These are phyloP conservation scores for Micromesistius poutassou DNA, from an alignment of 2,797 vertebrate genomes.

Conservation along the genomic window DNA sequence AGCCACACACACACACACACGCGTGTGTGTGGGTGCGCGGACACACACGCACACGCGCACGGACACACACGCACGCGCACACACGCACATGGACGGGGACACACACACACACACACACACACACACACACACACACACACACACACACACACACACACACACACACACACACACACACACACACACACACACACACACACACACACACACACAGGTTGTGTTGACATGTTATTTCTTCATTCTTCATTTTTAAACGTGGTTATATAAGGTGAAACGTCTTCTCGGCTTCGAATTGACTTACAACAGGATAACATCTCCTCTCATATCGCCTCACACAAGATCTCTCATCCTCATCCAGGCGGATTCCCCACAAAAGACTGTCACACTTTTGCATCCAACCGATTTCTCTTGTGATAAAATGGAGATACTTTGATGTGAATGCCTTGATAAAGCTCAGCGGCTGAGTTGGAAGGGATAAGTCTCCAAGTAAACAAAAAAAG, in stretches of 20 bases:
- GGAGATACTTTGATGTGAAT: conserved; percentile 49
- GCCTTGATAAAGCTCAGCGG: conserved; percentile 26
- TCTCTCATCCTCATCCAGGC: conserved; percentile 42
- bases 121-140: background rate
- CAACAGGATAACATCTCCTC: background rate
- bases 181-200: too few species aligned
- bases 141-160: too few species aligned
- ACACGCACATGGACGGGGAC: too few species aligned
- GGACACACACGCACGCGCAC: too few species aligned
- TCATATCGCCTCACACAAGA: conserved; percentile 12
- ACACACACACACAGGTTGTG: background rate
- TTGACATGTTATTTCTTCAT: background rate
- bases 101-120: background rate
- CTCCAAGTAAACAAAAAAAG: background rate
- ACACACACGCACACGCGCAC: too few species aligned
- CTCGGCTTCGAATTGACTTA: conserved; percentile 28
- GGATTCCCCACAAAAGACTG: conserved; percentile 35
- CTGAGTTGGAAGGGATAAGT: conserved; percentile 37
- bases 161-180: too few species aligned
- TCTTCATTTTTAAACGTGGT: background rate
- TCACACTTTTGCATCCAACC: conserved; percentile 19
- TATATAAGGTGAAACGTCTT: background rate
- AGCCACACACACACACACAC: background rate
- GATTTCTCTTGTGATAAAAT: conserved; percentile 51
- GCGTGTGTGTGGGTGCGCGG: too few species aligned